These are phyloP conservation scores for Drosophila tanythrix DNA, from an alignment of 2,888 invertebrate species.

Conservation along the genomic window DNA sequence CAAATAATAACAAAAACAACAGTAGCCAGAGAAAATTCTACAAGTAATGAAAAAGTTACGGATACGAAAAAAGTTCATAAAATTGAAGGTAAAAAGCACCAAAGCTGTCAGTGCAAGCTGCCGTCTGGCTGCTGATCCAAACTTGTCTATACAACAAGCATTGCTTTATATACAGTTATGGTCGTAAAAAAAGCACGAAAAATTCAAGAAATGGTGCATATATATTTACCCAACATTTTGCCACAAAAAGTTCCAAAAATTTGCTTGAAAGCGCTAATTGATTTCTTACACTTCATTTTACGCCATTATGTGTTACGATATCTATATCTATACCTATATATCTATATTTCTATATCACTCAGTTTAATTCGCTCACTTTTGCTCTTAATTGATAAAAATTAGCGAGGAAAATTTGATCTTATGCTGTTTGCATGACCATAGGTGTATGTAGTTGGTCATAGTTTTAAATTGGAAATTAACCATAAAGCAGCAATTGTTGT, in stretches of 20 bases:
- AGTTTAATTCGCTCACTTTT: neutral
- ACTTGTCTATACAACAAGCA: conserved; percentile 35
- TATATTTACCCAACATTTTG: neutral
- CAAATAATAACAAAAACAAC: conserved; percentile 41
- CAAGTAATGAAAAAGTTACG: conserved; percentile 78
- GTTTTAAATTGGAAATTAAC: conserved; percentile 33
- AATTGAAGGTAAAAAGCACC: conserved; percentile 63
- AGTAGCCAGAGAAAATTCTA: conserved; percentile 59
- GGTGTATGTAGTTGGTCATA: conserved; percentile 11
- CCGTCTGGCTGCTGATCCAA: conserved; percentile 13
- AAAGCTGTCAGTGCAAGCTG: conserved; percentile 58
- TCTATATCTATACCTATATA: too few species aligned
- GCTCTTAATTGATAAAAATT: neutral
- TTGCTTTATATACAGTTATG: conserved; percentile 1
- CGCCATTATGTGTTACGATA: neutral
- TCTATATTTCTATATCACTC: neutral
- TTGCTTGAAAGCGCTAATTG: too few species aligned
- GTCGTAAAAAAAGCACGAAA: neutral
- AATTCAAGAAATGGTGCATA: neutral
- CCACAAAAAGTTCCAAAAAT: too few species aligned
- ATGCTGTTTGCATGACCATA: neutral
- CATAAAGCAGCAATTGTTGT: conserved; percentile 44
- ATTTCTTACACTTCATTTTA: too few species aligned
- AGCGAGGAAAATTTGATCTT: neutral
- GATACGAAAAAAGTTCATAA: conserved; percentile 72